Evolutionary conservation across 2,113 vertebrate species (phyloP), one percentile per base, ranked within the genome.

Genomic region (Urocolius indicus): DNA sequence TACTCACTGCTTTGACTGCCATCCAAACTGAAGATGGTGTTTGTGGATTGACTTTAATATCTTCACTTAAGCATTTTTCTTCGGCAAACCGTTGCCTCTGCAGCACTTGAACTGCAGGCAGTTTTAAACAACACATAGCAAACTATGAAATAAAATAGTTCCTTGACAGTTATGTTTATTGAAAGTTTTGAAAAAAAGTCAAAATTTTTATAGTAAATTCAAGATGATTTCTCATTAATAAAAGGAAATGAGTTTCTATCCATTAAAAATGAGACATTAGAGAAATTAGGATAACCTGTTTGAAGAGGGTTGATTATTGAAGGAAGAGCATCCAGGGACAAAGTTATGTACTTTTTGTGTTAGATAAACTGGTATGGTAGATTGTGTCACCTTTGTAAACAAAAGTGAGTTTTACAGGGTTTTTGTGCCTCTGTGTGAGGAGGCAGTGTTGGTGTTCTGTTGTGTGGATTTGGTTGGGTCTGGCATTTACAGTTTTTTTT

Each of bases 351-450:
- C 1, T 23, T 59, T 76, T 89, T 57, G 32, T 72, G 0, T 72
- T 72, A 75, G 8, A 36, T 59, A 65, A 66, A 41, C 10, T 61
- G 38, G 8, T 38, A 7, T 29, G 11, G 18, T 36, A 55, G 41
- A 18, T 75, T 46, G 10, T 71, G 9, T 84, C 48, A n/a, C 19
- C 16, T 88, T 49, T 62, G 16, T 73, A 62, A 38, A 58, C 52
- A 45, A 43, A 34, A 84, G 1, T 0, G 3, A 54, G 8, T 58
- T 5, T 29, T 71, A 9, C 0, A 3, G 11, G 24, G 13, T 1
- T 19, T 63, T 52, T 52, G 6, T 48, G 16, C 63, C 57, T 57
- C 46, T 36, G 5, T 11, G 12, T 46, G 26, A 5, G 45, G 23
- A 34, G 21, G 14, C 51, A 38, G 36, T 13, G 6, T n/a, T 82